Evolutionary conservation across 2,113 vertebrate species (phyloP), one percentile per base, ranked within the genome.

Genomic region (Lutjanus erythropterus): DNA sequence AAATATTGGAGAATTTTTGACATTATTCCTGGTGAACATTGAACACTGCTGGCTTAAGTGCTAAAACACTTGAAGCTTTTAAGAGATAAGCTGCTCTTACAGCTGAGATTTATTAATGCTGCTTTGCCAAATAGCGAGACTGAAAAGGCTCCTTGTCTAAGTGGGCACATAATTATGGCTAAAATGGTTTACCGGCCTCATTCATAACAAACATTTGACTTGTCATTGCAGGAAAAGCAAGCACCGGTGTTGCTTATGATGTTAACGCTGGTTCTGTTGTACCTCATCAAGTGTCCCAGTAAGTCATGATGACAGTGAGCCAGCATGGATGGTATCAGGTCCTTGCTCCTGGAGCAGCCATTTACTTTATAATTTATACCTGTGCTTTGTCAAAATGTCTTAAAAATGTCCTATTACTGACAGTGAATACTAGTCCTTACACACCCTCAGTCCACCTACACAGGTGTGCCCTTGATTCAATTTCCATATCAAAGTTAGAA

Each of bases 61-160:
- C 75, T 64, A 41, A 42, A 81, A 66, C 44, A 81, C 44, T n/a
- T 77, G 55, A 73, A 84, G 75, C 64, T 76, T 52, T 81, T 58
- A 50, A 59, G 87, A 72, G 27, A 71, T 89, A 84, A 90, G 74
- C 82, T 66, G 69, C 39, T 69, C 70, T 33, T 62, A 61, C 56
- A 66, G 46, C 58, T 59, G 50, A 82, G 41, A 67, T 80, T 85
- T 66, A 85, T 69, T 80, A 60, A 62, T 70, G 60, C 62, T 55
- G 29, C 60, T 75, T 60, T 64, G 60, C 31, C 37, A 60, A 76
- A 82, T 16, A 37, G 37, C 35, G 52, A 75, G 71, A 31, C 39
- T 80, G 76, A 89, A 88, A 71, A 70, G 65, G 35, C 59, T 71
- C 59, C 46, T 77, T 85, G 71, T 87, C 31, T 56, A 9, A 41